Base-by-base conservation (phyloP, 2,113 vertebrate genomes). In the Tachycineta bicolor region DNA sequence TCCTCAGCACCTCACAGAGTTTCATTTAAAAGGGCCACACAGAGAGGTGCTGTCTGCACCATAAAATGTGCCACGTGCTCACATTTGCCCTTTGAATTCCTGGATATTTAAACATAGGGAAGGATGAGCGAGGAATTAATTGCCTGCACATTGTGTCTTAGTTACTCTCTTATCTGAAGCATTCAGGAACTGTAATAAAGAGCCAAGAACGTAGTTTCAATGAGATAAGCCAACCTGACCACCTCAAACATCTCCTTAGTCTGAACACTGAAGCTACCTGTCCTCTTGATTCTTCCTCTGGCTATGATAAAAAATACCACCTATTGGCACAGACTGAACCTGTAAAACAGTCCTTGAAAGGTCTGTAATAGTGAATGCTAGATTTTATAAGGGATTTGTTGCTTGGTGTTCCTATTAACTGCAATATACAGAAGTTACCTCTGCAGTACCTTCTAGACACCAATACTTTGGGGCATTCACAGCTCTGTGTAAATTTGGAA, bases 231-330 rank as follows among this genome's bases (percentile, higher is more conserved):
- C 21, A 75, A 23, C 49, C 9, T 18, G 44, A 87, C 39, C 4
- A 8, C 34, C 37, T 63, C 43, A 55, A 78, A 47, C 10, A 46
- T 14, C 8, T 28, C 12, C 21, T 75, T 41, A 39, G 33, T 49
- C 21, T 0, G 1, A 67, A 53, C 0, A 2, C 43, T 53, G 26
- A 86, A 71, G 71, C 5, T 55, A 49, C 11, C 5, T 65, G 31
- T 71, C 37, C 50, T 67, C 77, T 69, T 29, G 19, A 14, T 46
- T 88, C 53, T 62, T 74, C 33, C 52, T 91, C 33, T 68, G 34
- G 23, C 46, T 78, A 4, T 81, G 47, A 87, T 0, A 8, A 49
- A 85, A 24, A 41, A 75, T 58, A n/a, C 11, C n/a, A 33, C 20
- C 69, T 52, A 26, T 10, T 71, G 10, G 9, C 34, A 71, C 37